Base-by-base conservation (phyloP, 2,797 vertebrate genomes). In the Vespertilio murinus region DNA sequence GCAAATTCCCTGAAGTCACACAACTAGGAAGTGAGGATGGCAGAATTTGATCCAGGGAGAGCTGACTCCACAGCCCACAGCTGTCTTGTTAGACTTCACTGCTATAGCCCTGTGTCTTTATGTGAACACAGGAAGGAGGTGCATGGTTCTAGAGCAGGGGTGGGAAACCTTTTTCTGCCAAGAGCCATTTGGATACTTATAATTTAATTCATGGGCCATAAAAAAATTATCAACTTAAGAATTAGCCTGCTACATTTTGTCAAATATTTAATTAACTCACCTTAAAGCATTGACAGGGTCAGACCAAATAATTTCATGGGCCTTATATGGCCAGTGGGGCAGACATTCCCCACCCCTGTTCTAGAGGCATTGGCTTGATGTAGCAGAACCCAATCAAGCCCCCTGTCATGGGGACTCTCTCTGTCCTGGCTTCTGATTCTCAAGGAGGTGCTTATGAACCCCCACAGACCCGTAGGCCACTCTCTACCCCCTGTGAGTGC, bases 41-140 rank as follows among this genome's bases (percentile, higher is more conserved):
- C 18, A 12, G 17, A 70, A 84, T 64, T 70, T 14, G 35, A 61
- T 47, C 8, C 20, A 0, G 38, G 40, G 42, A 74, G 35, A n/a
- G 23, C 25, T 75, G 35, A 49, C 25, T 13, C 52, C 25, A 38
- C 4, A 52, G 23, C 65, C 77, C 0, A 4, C 16, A 61, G 61
- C 13, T 8, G 3, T 59, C 30, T 56, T 0, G 0, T 12, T 33
- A 18, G 0, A 22, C 35, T 14, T 2, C 12, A 49, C 35, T 30
- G 4, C 17, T 8, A 0, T 6, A 47, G 47, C 13, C 7, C 23
- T 25, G 6, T 5, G n/a, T 40, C n/a, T 80, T 28, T 17, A 3
- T 23, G 30, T 81, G 56, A 35, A 52, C 40, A 52, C 6, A 16
- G 70, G 17, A 33, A 70, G 25, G n/a, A 40, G 7, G 8, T 40